Evolutionary conservation across 64 coral and sea anemone genomes (phyloP).

Genomic region (Actinia tenebrosa): DNA sequence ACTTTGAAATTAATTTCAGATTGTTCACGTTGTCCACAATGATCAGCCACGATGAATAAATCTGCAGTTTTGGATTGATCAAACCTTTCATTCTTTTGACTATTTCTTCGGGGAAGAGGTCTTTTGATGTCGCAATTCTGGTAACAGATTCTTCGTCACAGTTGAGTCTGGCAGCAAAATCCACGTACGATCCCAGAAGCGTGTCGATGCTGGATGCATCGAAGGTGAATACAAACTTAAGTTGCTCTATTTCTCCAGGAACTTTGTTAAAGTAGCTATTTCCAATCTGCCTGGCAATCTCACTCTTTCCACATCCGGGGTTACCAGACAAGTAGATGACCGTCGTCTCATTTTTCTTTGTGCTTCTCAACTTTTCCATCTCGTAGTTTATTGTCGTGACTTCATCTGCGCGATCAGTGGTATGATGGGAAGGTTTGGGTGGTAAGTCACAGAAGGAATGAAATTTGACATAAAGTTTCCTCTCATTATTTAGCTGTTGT

Average conservation of each 20-base stretch:
- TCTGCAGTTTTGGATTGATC: not conserved
- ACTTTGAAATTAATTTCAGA: not conserved
- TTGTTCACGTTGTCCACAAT: conserved; percentile 49
- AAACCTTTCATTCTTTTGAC: conserved; percentile 14
- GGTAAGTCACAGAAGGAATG: conserved; percentile 34
- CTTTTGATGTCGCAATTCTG: conserved; percentile 11
- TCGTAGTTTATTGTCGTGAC: conserved; percentile 18
- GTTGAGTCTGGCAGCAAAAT: conserved; percentile 27
- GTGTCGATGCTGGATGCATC: conserved; percentile 33
- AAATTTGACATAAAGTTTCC: not conserved
- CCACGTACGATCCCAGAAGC: conserved; percentile 33
- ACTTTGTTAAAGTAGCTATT: conserved; percentile 7
- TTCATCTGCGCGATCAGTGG: conserved; percentile 5
- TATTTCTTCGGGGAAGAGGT: conserved; percentile 26
- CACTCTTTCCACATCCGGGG: conserved; percentile 16
- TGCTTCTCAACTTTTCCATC: conserved; percentile 26
- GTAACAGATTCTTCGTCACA: conserved; percentile 41
- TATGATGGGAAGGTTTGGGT: conserved; percentile 37
- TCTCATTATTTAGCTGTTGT: not conserved
- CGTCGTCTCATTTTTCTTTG: conserved; percentile 8
- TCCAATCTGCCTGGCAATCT: conserved; percentile 12
- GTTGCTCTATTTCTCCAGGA: not conserved
- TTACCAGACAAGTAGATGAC: conserved; percentile 30
- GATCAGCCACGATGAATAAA: conserved; percentile 43
- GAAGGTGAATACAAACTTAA: conserved; percentile 48